Conservation (phyloP, 2,797 vertebrate species). For the Acanthornis magna region DNA sequence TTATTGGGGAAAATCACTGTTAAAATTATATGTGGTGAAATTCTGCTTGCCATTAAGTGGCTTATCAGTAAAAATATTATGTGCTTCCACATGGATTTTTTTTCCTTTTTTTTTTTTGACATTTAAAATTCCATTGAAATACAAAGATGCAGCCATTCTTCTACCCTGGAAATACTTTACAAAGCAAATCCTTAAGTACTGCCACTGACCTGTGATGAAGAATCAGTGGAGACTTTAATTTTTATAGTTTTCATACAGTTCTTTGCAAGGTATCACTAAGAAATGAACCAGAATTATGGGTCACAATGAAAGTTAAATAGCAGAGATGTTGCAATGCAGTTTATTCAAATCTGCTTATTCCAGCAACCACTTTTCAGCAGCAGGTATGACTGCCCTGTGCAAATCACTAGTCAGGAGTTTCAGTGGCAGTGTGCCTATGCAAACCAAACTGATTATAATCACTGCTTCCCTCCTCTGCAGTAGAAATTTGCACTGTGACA, state of each 20-base stretch:
- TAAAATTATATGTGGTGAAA: neutral
- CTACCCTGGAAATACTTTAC: neutral
- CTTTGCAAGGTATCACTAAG: neutral
- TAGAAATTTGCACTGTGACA: constrained; percentile 9
- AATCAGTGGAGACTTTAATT: neutral
- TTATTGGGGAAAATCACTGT: neutral
- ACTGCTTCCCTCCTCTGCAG: neutral
- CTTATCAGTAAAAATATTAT: neutral
- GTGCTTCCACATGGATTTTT: neutral
- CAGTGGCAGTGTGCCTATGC: neutral
- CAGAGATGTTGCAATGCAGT: neutral
- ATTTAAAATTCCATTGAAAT: neutral
- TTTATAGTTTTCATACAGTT: neutral
- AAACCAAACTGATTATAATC: neutral
- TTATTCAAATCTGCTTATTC: constrained; percentile 11
- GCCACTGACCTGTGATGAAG: neutral
- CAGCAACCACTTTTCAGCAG: neutral
- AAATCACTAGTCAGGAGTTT: constrained; percentile 5
- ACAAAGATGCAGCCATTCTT: neutral
- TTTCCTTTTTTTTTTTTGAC: neutral
- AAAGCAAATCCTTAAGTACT: neutral
- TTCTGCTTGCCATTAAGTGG: neutral
- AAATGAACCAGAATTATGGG: neutral
- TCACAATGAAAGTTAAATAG: neutral
- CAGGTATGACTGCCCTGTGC: neutral